Evolutionary conservation across 2,113 vertebrate genomes (phyloP), one percentile per base, ranked within the genome.

Genomic region (Oreochromis tanganicae): DNA sequence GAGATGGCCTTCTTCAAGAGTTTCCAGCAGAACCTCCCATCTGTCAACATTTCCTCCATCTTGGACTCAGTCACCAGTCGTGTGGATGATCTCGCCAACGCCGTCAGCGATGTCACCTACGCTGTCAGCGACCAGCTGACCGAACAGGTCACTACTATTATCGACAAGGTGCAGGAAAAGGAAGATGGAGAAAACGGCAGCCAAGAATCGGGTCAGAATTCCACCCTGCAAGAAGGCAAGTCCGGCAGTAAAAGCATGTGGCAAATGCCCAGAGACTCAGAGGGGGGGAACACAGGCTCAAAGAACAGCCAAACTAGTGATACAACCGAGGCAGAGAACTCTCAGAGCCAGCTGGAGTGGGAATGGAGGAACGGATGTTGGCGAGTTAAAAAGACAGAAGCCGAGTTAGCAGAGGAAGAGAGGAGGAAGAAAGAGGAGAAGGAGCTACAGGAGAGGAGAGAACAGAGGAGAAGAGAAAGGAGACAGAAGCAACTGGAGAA

Each of bases 1-100:
- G 85, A 83, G 80, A 99, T 99, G 99, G 97, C 98, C 0, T 99
- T 99, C 97, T 98, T 99, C 94, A 98, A 96, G 94, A 98, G 89
- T 92, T 97, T 99, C 87, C 97, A 98, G 59, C 97, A 97, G 91
- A 98, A 94, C 93, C 96, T 99, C 57, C 98, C 98, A 5, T 98
- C 98, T 2, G 93, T 99, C 94, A 98, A 94, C 93, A 96, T 96
- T 87, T 92, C 98, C 84, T 98, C 98, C 71, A 92, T 99, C 87
- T 92, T 99, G 55, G 97, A 98, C 93, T 95, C 97, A 0, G 96
- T 99, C 88, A 98, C 97, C 87, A 98, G 92, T 85, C 97, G 97
- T 2, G 97, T 99, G 89, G 98, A 98, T 27, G 98, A 98, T 87
- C 90, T 98, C 84, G 97, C 97, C 78, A 94, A 85, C 17, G 97